Conservation (phyloP, 2,888 invertebrate genomes). For the Cataglyphis livida region DNA sequence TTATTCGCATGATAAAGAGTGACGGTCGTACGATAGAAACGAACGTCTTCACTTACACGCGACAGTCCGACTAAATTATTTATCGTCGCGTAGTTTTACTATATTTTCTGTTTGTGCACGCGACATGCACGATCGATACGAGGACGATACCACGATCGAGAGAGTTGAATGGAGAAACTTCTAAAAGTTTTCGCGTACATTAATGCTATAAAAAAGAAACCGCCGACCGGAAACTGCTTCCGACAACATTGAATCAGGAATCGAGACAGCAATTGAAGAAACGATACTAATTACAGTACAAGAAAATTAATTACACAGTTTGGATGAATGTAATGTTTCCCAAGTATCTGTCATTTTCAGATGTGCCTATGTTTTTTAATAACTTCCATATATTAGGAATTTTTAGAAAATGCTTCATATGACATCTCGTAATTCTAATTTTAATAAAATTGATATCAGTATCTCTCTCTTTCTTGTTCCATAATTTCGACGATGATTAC, state of each 20-base stretch:
- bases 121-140: slow-evolving; percentile 38
- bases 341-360: neutral
- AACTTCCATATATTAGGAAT: neutral
- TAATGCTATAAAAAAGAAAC: neutral
- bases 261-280: neutral
- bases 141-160: neutral
- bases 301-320: neutral
- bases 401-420: neutral
- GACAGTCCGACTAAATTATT: slow-evolving; percentile 46
- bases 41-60: slow-evolving; percentile 29
- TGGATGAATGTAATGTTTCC: neutral
- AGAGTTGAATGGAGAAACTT: slow-evolving; percentile 33
- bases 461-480: neutral
- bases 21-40: slow-evolving; percentile 10
- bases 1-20: slow-evolving; percentile 7
- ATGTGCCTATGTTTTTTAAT: neutral
- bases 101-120: slow-evolving; percentile 17
- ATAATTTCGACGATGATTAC: too few species aligned
- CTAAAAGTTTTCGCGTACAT: neutral
- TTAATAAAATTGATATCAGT: neutral
- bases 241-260: neutral
- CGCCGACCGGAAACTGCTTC: neutral
- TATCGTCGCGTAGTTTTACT: neutral
- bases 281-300: slow-evolving; percentile 4
- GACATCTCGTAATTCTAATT: neutral